Percentiles rank a stretch among this genome's conserved stretches.
These are phyloP conservation scores for Orthosia incerta DNA, from an alignment of 2,888 invertebrate genomes.

Conservation along the genomic window DNA sequence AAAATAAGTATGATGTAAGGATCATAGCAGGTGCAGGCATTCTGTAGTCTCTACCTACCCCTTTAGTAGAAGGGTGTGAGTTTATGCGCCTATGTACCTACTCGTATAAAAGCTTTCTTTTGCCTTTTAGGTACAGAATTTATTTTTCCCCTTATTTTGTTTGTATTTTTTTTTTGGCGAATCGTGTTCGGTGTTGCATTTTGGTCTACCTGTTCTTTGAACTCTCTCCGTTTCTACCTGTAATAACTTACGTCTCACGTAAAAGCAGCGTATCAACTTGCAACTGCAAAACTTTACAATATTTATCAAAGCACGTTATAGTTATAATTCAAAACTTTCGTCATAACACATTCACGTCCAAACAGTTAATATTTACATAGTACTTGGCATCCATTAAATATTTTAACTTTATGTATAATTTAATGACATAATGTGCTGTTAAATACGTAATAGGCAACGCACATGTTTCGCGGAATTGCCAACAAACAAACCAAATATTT, in stretches of 20 bases:
- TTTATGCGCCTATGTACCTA: too few relatives aligned
- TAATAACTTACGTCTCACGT: neutral
- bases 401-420: slow-evolving; percentile 19
- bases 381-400: slow-evolving; percentile 29
- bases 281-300: neutral
- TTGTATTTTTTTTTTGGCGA: too few relatives aligned
- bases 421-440: slow-evolving; percentile 44
- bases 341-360: slow-evolving; percentile 11
- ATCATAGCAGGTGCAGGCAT: too few relatives aligned
- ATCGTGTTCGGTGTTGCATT: too few relatives aligned
- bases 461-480: slow-evolving; percentile 21
- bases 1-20: too few relatives aligned
- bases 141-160: too few relatives aligned
- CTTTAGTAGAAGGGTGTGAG: too few relatives aligned
- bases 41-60: too few relatives aligned
- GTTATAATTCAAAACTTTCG: slow-evolving; percentile 21
- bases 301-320: slow-evolving; percentile 2
- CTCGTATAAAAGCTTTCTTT: too few relatives aligned
- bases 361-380: slow-evolving; percentile 34
- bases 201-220: too few relatives aligned
- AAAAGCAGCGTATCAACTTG: neutral
- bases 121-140: too few relatives aligned
- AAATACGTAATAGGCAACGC: slow-evolving; percentile 34
- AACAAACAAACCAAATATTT: slow-evolving; percentile 25
- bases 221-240: neutral